Conservation (phyloP, 2,888 invertebrate species). For the Linyphia triangularis region DNA sequence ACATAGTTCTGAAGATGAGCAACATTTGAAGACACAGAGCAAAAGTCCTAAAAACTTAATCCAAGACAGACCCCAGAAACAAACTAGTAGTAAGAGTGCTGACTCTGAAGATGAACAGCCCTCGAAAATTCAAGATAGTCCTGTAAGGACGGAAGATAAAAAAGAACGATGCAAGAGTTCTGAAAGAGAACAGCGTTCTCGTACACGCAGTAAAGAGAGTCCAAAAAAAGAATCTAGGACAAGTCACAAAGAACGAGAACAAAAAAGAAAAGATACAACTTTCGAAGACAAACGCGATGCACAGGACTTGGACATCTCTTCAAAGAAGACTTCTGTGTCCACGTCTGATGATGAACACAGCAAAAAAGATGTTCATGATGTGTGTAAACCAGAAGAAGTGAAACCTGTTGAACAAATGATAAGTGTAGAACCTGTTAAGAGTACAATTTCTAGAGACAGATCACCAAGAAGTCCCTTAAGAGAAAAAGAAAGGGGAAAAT, state of each 20-base stretch:
- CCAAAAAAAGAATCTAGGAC: neutral
- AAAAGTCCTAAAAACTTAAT: neutral
- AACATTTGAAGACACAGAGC: neutral
- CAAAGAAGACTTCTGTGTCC: neutral
- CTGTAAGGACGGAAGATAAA: neutral
- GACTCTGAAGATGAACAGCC: neutral
- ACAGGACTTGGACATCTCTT: neutral
- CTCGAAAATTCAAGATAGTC: neutral
- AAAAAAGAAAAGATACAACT: neutral
- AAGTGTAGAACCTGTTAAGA: neutral
- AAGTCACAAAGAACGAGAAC: neutral
- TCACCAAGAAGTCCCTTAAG: neutral
- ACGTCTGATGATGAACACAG: neutral
- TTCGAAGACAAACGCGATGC: too few species aligned
- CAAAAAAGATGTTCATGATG: neutral
- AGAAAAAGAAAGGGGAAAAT: neutral
- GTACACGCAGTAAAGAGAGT: too few species aligned
- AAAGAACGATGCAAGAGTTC: neutral
- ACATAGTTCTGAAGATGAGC: neutral
- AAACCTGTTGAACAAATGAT: too few species aligned
- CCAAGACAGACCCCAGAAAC: neutral
- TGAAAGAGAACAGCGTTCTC: neutral
- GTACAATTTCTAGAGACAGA: neutral
- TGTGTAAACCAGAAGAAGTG: neutral
- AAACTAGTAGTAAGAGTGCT: too few species aligned